Evolutionary conservation across 2,113 vertebrate genomes (phyloP).

Genomic region (Tachycineta bicolor): DNA sequence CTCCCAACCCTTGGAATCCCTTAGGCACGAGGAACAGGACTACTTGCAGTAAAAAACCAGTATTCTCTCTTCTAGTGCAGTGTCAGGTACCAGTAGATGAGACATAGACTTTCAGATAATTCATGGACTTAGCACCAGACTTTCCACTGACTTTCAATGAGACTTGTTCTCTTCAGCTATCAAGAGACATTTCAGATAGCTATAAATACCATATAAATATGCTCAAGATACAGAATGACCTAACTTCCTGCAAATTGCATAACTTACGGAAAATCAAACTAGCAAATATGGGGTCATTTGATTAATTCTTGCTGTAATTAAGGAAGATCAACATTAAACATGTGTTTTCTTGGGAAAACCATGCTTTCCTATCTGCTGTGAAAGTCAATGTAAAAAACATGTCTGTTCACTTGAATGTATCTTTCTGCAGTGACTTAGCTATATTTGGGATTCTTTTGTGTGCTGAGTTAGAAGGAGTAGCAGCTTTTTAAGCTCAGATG

Average conservation of each 20-base stretch:
- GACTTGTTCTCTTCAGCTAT: not conserved
- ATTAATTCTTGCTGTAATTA: not conserved
- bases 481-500: constrained; percentile 36
- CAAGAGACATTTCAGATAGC: not conserved
- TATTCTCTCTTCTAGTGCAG: not conserved
- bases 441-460: constrained; percentile 24
- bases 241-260: not conserved
- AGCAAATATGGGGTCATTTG: not conserved
- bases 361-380: not conserved
- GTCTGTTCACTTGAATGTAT: not conserved
- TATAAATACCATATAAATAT: not conserved
- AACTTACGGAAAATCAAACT: not conserved
- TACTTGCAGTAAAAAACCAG: not conserved
- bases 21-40: not conserved
- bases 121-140: not conserved
- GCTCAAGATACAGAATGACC: not conserved
- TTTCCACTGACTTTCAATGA: not conserved
- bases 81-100: not conserved
- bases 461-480: constrained; percentile 1
- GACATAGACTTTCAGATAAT: not conserved
- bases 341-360: not conserved
- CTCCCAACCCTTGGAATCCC: not conserved
- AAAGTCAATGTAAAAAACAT: not conserved
- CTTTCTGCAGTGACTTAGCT: constrained; percentile 10
- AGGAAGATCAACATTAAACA: not conserved